Percentiles rank a stretch among this genome's conserved stretches.
Evolutionary conservation across 92 coral and sea anemone species (phyloP).

Genomic region (Porites evermanni): DNA sequence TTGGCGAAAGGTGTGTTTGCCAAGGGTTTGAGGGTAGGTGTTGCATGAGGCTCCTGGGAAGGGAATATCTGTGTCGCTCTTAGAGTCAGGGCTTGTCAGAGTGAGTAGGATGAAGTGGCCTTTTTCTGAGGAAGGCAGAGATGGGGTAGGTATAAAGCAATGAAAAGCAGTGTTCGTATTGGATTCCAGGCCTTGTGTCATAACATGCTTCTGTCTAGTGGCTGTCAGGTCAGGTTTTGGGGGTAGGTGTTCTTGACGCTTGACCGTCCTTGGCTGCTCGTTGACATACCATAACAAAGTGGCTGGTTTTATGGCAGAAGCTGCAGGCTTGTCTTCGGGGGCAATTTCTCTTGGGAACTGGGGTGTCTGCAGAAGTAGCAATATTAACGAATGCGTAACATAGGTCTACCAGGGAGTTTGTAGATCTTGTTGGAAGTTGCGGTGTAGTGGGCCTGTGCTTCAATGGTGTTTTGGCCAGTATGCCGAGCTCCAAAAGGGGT

Average conservation of each 20-base stretch:
- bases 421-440: slow-evolving; percentile 6
- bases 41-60: slow-evolving; percentile 48
- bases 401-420: slow-evolving; percentile 19
- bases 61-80: slow-evolving; percentile 26
- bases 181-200: background rate
- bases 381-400: background rate
- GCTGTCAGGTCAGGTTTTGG: slow-evolving; percentile 18
- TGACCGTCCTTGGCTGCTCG: slow-evolving; percentile 41
- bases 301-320: slow-evolving; percentile 58
- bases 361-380: slow-evolving; percentile 8
- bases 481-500: slow-evolving; percentile 47
- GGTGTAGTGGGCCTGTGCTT: slow-evolving; percentile 49
- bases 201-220: slow-evolving; percentile 36
- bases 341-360: slow-evolving; percentile 13
- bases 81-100: slow-evolving; percentile 42
- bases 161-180: slow-evolving; percentile 44
- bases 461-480: slow-evolving; percentile 33
- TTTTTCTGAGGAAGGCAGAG: slow-evolving; percentile 18
- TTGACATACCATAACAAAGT: slow-evolving; percentile 38
- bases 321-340: slow-evolving; percentile 49
- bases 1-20: slow-evolving; percentile 50
- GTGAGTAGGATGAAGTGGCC: slow-evolving; percentile 47
- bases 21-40: slow-evolving; percentile 47
- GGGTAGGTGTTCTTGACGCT: slow-evolving; percentile 10
- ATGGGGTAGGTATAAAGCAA: background rate